Conservation (phyloP, 1,140 invertebrate species). For the Drosophila auraria region DNA sequence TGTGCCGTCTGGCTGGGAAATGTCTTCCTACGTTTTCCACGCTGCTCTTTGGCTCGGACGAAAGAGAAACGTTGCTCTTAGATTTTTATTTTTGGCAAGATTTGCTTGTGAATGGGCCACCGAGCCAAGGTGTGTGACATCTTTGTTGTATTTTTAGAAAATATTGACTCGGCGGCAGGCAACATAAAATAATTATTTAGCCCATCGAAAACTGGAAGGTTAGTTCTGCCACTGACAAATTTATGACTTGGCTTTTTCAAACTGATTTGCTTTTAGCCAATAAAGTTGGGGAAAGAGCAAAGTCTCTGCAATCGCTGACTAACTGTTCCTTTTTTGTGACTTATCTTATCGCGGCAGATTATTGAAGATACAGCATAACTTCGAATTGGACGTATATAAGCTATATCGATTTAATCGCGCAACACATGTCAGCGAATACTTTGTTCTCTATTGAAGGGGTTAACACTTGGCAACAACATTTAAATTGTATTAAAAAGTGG, state of each 20-base stretch:
- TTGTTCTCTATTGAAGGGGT: neutral
- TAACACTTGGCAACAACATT: neutral
- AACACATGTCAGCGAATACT: slow-evolving; percentile 26
- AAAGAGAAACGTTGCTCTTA: slow-evolving; percentile 23
- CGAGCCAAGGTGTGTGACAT: slow-evolving; percentile 28
- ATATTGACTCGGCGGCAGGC: slow-evolving; percentile 2
- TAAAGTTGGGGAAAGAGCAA: slow-evolving; percentile 9
- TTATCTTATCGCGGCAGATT: slow-evolving; percentile 43
- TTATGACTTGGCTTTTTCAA: slow-evolving; percentile 20
- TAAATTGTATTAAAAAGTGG: neutral
- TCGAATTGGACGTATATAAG: slow-evolving; percentile 34
- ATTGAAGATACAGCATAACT: slow-evolving; percentile 44
- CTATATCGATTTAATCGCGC: slow-evolving; percentile 42
- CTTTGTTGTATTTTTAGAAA: slow-evolving; percentile 26
- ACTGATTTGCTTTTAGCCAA: slow-evolving; percentile 9
- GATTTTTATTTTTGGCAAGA: slow-evolving; percentile 14
- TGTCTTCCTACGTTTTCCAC: slow-evolving; percentile 23
- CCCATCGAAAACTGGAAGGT: neutral
- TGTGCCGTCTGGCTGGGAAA: slow-evolving; percentile 42
- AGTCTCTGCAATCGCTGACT: slow-evolving; percentile 15
- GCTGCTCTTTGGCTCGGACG: slow-evolving; percentile 3
- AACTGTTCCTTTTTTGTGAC: neutral
- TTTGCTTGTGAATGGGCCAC: slow-evolving; percentile 40
- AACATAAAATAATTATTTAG: slow-evolving; percentile 29
- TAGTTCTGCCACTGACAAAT: slow-evolving; percentile 1